These are phyloP conservation scores for Drosophila robusta DNA, from an alignment of 2,888 invertebrate genomes.

Conservation along the genomic window DNA sequence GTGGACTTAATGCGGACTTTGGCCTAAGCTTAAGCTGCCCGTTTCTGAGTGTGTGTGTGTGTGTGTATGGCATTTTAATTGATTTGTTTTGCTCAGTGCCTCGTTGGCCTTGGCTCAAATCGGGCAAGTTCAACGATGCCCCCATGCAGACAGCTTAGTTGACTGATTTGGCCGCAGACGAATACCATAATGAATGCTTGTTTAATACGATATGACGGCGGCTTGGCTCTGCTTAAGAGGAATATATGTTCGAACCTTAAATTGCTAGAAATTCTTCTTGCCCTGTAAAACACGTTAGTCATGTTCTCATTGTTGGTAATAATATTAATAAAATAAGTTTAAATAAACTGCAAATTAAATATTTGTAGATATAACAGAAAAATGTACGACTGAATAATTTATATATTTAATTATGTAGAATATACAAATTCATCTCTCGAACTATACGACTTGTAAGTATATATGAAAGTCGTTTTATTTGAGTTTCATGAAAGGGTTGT, in stretches of 20 bases:
- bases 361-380: no score
- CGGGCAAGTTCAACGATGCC: slow-evolving; percentile 50
- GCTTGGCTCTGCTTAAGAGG: slow-evolving; percentile 6
- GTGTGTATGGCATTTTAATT: slow-evolving; percentile 63
- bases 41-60: slow-evolving; percentile 4
- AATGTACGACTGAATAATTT: no score
- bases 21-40: slow-evolving; percentile 58
- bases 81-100: slow-evolving; percentile 68
- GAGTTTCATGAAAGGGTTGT: not conserved
- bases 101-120: slow-evolving; percentile 48
- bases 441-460: no score
- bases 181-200: slow-evolving; percentile 48
- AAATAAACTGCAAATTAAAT: no score
- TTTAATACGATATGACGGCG: slow-evolving; percentile 44
- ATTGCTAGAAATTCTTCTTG: not conserved
- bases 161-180: slow-evolving; percentile 51
- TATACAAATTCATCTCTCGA: no score
- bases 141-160: slow-evolving; percentile 61
- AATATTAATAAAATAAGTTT: no score
- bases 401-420: no score
- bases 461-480: no score
- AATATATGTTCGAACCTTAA: not conserved
- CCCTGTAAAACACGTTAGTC: no score
- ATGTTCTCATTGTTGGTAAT: no score
- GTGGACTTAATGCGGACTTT: slow-evolving; percentile 69